Base-by-base conservation (phyloP, 2,113 vertebrate species). In the Elephantulus edwardii region DNA sequence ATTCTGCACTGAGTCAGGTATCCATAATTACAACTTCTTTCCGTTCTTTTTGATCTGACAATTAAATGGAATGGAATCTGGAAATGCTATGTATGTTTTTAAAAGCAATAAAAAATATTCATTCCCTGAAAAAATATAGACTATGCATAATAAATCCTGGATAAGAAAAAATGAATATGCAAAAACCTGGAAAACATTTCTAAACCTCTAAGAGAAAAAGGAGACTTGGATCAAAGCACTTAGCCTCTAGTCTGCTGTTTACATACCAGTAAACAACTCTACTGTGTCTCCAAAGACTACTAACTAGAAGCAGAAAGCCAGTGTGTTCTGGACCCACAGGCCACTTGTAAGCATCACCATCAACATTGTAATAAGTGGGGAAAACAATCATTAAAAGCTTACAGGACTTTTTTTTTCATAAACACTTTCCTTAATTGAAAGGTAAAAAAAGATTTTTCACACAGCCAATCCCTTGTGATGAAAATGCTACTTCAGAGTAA, bases 121-220 rank as follows among this genome's bases (percentile, higher is more conserved):
- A 70, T 56, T 90, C 5, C 1, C 58, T 82, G 58, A 38, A 46
- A 72, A 86, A 42, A 19, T 78, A 79, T 44, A 48, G 26, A 22
- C 46, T 74, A 82, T 88, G 42, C 38, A 38, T 72, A 74, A 12
- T 92, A 76, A 83, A 52, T 90, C 79, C 74, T 86, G 62, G 74
- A 42, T 62, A 68, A 12, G 44, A 35, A 70, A 56, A 66, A 71
- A 46, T 28, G 30, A 44, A 35, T 33, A 70, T 26, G 1, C 71
- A 84, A 40, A 88, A 75, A 74, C 33, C 56, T 91, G 74, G 62
- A 66, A 92, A 71, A 76, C 54, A 92, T 93, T 79, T 74, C 42
- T 38, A 66, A 93, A 88, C 72, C 71, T 60, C n/a, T 46, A 72
- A 78, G 54, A 89, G 48, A 79, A 79, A 66, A 79, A 60, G 54